These are phyloP conservation scores for Buceros bicornis DNA, from an alignment of 2,797 vertebrate genomes.

Conservation along the genomic window DNA sequence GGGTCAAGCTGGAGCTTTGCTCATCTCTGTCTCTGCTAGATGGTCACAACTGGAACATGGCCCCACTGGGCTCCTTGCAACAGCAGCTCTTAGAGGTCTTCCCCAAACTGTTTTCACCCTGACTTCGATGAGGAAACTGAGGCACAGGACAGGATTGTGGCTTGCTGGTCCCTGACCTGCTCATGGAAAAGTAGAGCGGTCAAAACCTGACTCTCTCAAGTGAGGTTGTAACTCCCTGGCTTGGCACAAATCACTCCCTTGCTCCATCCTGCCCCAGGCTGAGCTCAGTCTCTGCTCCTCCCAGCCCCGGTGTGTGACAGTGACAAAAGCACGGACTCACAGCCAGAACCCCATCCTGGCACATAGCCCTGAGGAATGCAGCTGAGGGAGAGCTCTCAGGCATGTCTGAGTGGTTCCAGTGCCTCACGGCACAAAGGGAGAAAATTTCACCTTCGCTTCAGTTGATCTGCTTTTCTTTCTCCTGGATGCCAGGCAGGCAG, in stretches of 20 bases:
- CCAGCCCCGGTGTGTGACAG: fast-evolving
- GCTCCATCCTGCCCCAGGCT: background rate
- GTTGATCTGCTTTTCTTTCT: background rate
- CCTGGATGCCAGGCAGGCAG: background rate
- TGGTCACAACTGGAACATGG: fast-evolving
- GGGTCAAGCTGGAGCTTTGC: background rate
- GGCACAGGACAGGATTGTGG: background rate
- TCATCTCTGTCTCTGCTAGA: background rate
- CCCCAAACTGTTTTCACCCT: background rate
- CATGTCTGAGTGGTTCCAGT: fast-evolving
- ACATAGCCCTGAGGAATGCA: fast-evolving
- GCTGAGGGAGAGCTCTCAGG: fast-evolving
- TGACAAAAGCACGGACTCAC: fast-evolving
- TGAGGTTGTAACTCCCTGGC: background rate
- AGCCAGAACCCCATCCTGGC: background rate
- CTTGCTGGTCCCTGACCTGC: background rate
- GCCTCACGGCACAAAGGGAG: background rate
- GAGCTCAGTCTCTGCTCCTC: background rate
- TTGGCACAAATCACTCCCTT: background rate
- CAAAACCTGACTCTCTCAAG: background rate
- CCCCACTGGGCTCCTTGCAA: fast-evolving
- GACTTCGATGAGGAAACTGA: background rate
- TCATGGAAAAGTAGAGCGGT: background rate
- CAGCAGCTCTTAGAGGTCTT: background rate
- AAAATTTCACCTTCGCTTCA: background rate